These are phyloP conservation scores for Microtus oregoni DNA, from an alignment of 2,113 vertebrate species.

Conservation along the genomic window DNA sequence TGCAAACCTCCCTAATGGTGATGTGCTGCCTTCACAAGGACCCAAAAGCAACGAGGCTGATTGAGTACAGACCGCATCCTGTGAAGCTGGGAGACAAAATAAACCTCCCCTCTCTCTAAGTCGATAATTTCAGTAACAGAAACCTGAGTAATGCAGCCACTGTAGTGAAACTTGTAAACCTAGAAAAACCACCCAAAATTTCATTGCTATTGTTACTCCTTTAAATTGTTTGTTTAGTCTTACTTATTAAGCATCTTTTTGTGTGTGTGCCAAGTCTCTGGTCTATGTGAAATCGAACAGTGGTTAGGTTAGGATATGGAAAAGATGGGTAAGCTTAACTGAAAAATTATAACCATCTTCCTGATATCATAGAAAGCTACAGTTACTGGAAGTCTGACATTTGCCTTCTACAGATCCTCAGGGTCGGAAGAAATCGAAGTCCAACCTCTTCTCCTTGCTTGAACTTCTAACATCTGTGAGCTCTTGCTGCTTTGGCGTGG, in stretches of 20 bases:
- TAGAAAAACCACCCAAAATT: constrained; percentile 18
- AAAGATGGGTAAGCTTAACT: background rate
- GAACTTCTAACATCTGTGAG: background rate
- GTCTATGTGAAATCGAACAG: background rate
- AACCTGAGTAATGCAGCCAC: background rate
- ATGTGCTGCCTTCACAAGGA: background rate
- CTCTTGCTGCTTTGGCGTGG: background rate
- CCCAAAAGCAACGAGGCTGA: background rate
- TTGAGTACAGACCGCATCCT: background rate
- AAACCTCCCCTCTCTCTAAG: background rate
- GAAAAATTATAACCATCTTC: background rate
- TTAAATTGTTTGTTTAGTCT: background rate
- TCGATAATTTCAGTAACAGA: background rate
- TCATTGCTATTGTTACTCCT: background rate
- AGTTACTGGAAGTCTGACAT: background rate
- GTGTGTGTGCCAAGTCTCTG: background rate
- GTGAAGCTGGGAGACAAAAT: background rate
- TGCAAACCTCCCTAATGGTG: background rate
- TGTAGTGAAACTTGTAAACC: constrained; percentile 15
- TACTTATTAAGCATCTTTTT: background rate
- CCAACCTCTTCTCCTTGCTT: background rate
- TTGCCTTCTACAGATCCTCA: background rate
- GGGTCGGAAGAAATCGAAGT: background rate
- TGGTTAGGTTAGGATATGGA: background rate
- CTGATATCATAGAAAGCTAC: background rate